These are phyloP conservation scores for Sclerodermus sp. DNA, from an alignment of 2,888 invertebrate species.

Conservation along the genomic window DNA sequence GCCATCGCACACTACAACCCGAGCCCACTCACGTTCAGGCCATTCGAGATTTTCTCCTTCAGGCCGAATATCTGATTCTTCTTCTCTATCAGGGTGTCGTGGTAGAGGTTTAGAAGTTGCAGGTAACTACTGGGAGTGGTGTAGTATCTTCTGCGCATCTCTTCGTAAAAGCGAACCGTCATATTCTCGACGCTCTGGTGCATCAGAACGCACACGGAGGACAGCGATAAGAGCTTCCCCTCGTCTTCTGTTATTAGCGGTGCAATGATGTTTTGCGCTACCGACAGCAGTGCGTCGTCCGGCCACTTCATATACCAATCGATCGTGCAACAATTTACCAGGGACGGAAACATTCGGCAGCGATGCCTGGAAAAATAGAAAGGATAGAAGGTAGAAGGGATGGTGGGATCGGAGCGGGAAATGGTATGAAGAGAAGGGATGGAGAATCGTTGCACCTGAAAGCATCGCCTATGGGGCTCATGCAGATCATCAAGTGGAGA, in stretches of 20 bases:
- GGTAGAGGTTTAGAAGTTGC: conserved; percentile 80
- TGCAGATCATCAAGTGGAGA: conserved; percentile 83
- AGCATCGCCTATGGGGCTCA: conserved; percentile 89
- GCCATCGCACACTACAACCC: background rate
- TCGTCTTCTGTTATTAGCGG: conserved; percentile 62
- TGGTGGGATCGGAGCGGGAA: too few species aligned
- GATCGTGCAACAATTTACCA: conserved; percentile 89
- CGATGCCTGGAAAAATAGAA: conserved; percentile 64
- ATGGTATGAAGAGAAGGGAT: background rate
- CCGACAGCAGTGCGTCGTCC: conserved; percentile 80
- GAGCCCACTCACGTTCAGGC: conserved; percentile 62
- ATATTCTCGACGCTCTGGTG: conserved; percentile 79
- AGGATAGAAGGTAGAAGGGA: too few species aligned
- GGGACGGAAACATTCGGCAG: conserved; percentile 91
- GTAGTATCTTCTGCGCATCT: conserved; percentile 84
- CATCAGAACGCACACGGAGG: conserved; percentile 71
- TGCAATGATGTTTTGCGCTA: conserved; percentile 73
- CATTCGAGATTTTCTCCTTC: conserved; percentile 73
- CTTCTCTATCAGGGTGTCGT: conserved; percentile 69
- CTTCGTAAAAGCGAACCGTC: conserved; percentile 75
- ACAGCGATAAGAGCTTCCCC: conserved; percentile 60
- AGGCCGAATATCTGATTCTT: conserved; percentile 69
- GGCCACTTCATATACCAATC: conserved; percentile 96
- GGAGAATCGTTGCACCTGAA: conserved; percentile 70
- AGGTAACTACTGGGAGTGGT: conserved; percentile 91